Base-by-base conservation (phyloP, 37 sponge, comb jelly and placozoan genomes). In the Hexactinellida sp. region DNA sequence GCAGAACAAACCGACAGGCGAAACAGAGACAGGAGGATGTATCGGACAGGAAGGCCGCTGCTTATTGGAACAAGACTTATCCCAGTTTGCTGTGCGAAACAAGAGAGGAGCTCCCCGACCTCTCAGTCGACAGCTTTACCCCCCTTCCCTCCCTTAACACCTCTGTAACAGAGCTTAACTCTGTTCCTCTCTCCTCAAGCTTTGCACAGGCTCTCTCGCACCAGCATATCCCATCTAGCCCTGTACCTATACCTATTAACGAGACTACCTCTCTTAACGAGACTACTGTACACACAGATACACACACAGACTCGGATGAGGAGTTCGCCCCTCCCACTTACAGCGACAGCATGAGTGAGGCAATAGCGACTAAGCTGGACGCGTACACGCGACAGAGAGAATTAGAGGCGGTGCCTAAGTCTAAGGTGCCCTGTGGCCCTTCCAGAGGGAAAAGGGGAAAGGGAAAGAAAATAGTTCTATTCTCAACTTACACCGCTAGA, bases 1-100 rank as follows among this genome's bases (percentile, higher is more conserved):
- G 76, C 76, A 63, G 76, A n/a, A 10, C 13, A n/a, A 63, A 63
- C 76, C 21, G 76, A 63, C 76, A 63, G 76, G 13, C 13, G 3
- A 63, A 63, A n/a, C 76, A 63, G 76, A 63, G 13, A 28, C 28
- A 63, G 34, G 76, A 63, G 30, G 76, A 63, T 3, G 30, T 25
- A n/a, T 63, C 76, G 1, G 76, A 63, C 5, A 63, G 34, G 30
- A 63, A 63, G 76, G 76, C 76, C 3, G 76, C 76, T 63, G 76
- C 76, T n/a, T 63, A 63, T 23, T 63, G 76, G 76, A 63, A n/a
- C 34, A 63, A 63, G 76, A n/a, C 76, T 7, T 63, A 63, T n/a
- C 76, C 76, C 21, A 7, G 32, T n/a, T 10, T 25, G 76, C 19
- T 10, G 34, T 10, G 19, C 3, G 30, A 63, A 7, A 7, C 76